phyloP scores from a whole-genome alignment of 2,113 vertebrate genomes.

The Trinectes maculatus region DNA sequence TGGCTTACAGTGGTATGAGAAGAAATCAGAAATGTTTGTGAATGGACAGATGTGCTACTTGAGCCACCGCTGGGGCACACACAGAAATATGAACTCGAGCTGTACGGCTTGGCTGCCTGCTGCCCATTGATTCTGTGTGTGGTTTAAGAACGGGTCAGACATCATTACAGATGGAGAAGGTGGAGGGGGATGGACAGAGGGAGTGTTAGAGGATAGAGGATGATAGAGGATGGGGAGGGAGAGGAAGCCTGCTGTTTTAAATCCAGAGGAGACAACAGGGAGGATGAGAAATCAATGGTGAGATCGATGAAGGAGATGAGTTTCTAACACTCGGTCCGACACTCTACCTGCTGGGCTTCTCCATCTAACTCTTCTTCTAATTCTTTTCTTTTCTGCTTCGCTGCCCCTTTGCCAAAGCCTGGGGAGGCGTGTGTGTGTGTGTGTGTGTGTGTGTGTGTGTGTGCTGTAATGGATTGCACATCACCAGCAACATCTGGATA shows the following conservation, averaged over 20 bases:
- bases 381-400: conserved; percentile 53
- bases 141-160: conserved; percentile 67
- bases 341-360: conserved; percentile 73
- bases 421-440: conserved; percentile 66
- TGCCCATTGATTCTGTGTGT: conserved; percentile 58
- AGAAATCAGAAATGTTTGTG: conserved; percentile 15
- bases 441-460: conserved; percentile 69
- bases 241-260: conserved; percentile 75
- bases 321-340: conserved; percentile 72
- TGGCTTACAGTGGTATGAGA: conserved; percentile 1
- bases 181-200: conserved; percentile 63
- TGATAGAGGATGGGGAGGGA: conserved; percentile 40
- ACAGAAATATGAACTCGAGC: conserved; percentile 45
- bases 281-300: conserved; percentile 79
- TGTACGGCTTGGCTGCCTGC: conserved; percentile 48
- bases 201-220: conserved; percentile 52
- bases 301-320: conserved; percentile 80
- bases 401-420: conserved; percentile 77
- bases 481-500: conserved; percentile 87
- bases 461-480: conserved; percentile 85
- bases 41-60: conserved; percentile 33
- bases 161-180: conserved; percentile 55
- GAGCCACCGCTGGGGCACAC: conserved; percentile 12
- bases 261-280: conserved; percentile 78
- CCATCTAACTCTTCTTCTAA: conserved; percentile 47